These are phyloP conservation scores for Phytoseiulus persimilis DNA, from an alignment of 2,888 invertebrate genomes.

Conservation along the genomic window DNA sequence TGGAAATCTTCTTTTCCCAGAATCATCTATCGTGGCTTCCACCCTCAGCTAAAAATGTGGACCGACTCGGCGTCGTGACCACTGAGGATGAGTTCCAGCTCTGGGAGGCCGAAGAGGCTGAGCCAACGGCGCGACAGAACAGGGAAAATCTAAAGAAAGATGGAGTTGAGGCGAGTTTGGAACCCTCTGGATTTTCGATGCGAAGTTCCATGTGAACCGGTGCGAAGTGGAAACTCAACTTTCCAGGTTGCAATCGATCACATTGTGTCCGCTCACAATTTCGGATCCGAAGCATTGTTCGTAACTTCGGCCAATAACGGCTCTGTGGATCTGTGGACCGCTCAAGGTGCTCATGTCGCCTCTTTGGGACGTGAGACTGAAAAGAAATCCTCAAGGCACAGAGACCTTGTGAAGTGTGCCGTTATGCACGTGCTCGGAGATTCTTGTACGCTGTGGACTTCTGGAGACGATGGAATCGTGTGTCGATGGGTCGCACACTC, in stretches of 20 bases:
- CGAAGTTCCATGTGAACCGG: background rate
- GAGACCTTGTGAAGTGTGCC: background rate
- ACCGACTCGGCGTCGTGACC: slow-evolving; percentile 52
- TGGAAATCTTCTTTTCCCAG: background rate
- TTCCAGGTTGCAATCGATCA: background rate
- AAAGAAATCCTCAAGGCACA: background rate
- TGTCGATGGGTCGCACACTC: background rate
- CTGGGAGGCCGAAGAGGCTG: slow-evolving; percentile 61
- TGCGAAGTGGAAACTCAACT: background rate
- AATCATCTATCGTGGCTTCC: background rate
- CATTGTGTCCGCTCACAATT: background rate
- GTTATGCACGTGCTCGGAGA: background rate
- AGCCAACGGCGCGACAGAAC: slow-evolving; percentile 49
- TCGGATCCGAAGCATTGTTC: background rate
- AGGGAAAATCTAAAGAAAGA: background rate
- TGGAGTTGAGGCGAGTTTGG: background rate
- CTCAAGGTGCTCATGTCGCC: background rate
- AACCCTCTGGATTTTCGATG: background rate
- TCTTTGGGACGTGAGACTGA: background rate
- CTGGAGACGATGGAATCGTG: slow-evolving; percentile 14
- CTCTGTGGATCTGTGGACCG: background rate
- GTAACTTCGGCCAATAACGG: slow-evolving; percentile 1
- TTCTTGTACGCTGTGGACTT: background rate
- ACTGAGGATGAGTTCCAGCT: slow-evolving; percentile 64
- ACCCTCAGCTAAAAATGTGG: background rate